Percentiles rank a stretch among this genome's conserved stretches.
Evolutionary conservation across 1,140 invertebrate species (phyloP).

Genomic region (Drosophila cardini): DNA sequence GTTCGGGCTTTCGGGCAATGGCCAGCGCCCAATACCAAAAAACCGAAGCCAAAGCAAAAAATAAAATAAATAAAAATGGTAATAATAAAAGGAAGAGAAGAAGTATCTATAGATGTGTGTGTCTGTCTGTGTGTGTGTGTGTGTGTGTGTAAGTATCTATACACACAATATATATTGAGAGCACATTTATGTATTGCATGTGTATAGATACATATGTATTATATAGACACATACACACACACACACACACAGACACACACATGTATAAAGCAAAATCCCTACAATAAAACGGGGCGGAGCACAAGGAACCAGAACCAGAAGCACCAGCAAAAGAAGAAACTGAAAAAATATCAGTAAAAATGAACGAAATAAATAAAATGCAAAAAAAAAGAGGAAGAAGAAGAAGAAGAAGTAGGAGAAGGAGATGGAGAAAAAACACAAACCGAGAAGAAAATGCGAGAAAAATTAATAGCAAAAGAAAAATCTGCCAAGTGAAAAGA

Average conservation of each 20-base stretch:
- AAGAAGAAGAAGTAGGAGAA: too few relatives aligned
- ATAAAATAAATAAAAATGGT: slow-evolving; percentile 15
- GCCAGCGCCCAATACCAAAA: slow-evolving; percentile 60
- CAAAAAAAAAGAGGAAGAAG: slow-evolving; percentile 30
- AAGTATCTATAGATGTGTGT: slow-evolving; percentile 51
- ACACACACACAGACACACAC: slow-evolving; percentile 22
- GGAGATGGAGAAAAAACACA: too few relatives aligned
- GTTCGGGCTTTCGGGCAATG: slow-evolving; percentile 40
- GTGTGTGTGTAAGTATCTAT: slow-evolving; percentile 39
- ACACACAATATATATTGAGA: slow-evolving; percentile 57
- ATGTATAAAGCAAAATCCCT: slow-evolving; percentile 71
- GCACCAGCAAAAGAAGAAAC: slow-evolving; percentile 18
- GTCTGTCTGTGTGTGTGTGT: slow-evolving; percentile 19
- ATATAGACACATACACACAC: slow-evolving; percentile 15
- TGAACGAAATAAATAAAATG: slow-evolving; percentile 43
- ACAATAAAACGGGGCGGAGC: slow-evolving; percentile 81
- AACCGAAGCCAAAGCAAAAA: slow-evolving; percentile 31
- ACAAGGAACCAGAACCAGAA: slow-evolving; percentile 67
- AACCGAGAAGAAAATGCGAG: slow-evolving; percentile 41
- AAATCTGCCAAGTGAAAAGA: slow-evolving; percentile 82
- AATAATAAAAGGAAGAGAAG: slow-evolving; percentile 31
- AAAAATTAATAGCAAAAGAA: slow-evolving; percentile 76
- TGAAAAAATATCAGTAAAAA: slow-evolving; percentile 34
- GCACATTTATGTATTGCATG: slow-evolving; percentile 46
- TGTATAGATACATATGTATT: slow-evolving; percentile 42